phyloP scores from a whole-genome alignment of 2,888 invertebrate genomes.

The Temnothorax rugatulus region DNA sequence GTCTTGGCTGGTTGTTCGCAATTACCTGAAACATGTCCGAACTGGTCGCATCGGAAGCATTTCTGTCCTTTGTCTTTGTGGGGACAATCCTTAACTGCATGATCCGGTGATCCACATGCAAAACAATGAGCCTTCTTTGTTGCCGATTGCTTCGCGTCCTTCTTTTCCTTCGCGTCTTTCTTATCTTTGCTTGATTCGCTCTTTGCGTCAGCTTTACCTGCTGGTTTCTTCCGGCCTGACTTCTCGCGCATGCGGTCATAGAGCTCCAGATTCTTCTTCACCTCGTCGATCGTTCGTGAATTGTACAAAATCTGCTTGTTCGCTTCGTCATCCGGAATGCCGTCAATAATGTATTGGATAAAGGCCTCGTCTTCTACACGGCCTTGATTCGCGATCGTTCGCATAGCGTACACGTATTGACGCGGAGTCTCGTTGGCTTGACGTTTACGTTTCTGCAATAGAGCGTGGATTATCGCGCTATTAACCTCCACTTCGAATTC shows the following conservation, averaged over 20 bases:
- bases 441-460: conserved; percentile 43
- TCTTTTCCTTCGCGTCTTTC: not conserved
- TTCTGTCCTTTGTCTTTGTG: not conserved
- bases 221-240: too few species aligned
- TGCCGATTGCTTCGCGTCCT: not conserved
- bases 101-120: not conserved
- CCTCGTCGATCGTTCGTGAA: not conserved
- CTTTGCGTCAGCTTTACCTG: not conserved
- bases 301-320: not conserved
- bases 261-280: conserved; percentile 35
- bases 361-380: not conserved
- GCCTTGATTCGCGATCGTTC: not conserved
- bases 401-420: conserved; percentile 47
- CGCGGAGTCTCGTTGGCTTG: conserved; percentile 47
- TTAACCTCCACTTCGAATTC: conserved; percentile 64
- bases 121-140: conserved; percentile 4
- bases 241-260: conserved; percentile 46
- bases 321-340: not conserved
- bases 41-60: not conserved
- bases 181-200: not conserved
- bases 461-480: conserved; percentile 62
- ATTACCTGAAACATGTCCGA: not conserved
- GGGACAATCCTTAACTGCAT: not conserved
- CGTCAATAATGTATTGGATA: conserved; percentile 3
- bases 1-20: too few species aligned